A percentile compares a stretch with the other conserved stretches of the same genome.
phyloP scores from a whole-genome alignment of 2,888 invertebrate genomes.

The Drosophila lacicola region DNA sequence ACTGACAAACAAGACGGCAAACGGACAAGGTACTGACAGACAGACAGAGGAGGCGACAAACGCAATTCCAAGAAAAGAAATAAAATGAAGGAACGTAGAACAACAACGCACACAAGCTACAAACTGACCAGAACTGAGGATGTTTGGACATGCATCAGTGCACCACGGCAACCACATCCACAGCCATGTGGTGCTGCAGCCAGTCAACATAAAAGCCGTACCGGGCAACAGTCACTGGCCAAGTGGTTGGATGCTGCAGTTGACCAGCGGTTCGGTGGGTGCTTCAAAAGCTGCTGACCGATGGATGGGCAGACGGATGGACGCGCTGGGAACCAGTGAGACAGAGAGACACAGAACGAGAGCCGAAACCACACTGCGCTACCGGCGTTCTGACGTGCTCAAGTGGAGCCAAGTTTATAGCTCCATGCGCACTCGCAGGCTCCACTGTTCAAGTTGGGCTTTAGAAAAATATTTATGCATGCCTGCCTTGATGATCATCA shows the following conservation, averaged over 20 bases:
- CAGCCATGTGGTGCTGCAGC: conserved; percentile 5
- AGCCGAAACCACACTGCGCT: conserved; percentile 33
- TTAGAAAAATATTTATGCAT: conserved; percentile 78
- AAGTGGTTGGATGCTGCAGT: conserved; percentile 53
- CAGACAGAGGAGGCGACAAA: conserved; percentile 51
- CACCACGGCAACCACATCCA: conserved; percentile 37
- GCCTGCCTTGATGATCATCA: conserved; percentile 38
- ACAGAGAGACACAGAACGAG: conserved; percentile 6
- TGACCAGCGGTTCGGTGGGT: conserved; percentile 59
- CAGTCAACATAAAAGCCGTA: conserved; percentile 59
- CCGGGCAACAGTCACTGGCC: conserved; percentile 28
- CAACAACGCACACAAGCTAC: conserved; percentile 35
- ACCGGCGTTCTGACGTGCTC: conserved; percentile 66
- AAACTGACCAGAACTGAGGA: conserved; percentile 81
- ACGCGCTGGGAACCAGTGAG: conserved; percentile 17
- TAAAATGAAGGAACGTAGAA: conserved; percentile 61
- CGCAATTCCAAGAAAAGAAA: conserved; percentile 74
- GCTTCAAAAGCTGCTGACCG: conserved; percentile 72
- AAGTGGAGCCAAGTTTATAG: conserved; percentile 57
- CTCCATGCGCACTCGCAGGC: conserved; percentile 28
- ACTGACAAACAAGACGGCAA: conserved; percentile 72
- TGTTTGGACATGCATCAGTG: conserved; percentile 78
- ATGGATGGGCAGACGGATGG: conserved; percentile 22
- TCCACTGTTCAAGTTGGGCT: conserved; percentile 45
- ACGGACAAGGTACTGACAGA: conserved; percentile 16